Evolutionary conservation across 2,888 invertebrate genomes (phyloP).

Genomic region (Nephrotoma appendiculata): DNA sequence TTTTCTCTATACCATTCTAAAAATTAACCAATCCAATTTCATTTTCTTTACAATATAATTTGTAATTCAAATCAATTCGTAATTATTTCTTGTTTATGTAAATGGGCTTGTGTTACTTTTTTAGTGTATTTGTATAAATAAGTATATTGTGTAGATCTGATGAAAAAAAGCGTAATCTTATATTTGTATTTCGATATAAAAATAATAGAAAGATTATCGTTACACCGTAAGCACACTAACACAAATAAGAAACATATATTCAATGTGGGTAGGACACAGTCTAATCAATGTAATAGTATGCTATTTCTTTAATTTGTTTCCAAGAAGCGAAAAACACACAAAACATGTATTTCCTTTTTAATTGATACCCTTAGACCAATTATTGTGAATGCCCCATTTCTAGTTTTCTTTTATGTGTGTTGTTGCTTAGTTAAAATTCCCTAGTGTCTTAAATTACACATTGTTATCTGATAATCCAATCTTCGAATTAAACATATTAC

Average conservation of each 20-base stretch:
- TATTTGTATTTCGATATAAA: not conserved
- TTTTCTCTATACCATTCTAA: too few species aligned
- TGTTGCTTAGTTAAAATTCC: not conserved
- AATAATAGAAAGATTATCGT: too few species aligned
- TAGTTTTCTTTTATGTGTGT: not conserved
- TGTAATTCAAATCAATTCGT: not conserved
- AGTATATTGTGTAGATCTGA: not conserved
- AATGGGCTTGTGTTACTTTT: too few species aligned
- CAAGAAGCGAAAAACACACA: not conserved
- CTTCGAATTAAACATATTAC: not conserved
- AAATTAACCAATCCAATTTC: not conserved
- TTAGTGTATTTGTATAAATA: too few species aligned
- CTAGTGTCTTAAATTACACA: not conserved
- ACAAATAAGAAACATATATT: not conserved
- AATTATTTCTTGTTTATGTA: not conserved
- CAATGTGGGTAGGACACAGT: not conserved
- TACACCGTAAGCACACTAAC: not conserved
- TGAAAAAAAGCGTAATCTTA: not conserved
- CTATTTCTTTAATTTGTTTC: not conserved
- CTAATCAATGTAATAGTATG: not conserved
- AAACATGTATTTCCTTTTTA: not conserved
- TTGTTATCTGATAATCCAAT: not conserved
- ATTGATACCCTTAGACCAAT: not conserved
- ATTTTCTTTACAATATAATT: not conserved
- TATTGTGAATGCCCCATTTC: not conserved